Base-by-base conservation (phyloP, 1,140 invertebrate species). In the Drosophila oshimai region DNA sequence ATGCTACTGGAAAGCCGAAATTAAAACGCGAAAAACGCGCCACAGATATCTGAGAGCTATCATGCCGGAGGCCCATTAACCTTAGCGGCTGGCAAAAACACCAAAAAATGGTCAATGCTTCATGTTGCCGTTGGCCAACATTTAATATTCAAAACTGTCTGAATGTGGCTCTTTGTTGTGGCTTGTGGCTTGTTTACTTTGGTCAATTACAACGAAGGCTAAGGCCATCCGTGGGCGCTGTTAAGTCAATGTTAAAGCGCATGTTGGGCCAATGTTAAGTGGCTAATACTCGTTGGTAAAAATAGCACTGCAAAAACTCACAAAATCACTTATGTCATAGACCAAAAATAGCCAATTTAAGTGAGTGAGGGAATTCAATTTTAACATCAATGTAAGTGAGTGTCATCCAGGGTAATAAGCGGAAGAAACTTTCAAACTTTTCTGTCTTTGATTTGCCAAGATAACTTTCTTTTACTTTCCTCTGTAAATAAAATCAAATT, bases 181-280 rank as follows among this genome's bases (percentile, higher is more conserved):
- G n/a, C 6, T 24, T n/a, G n/a, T 31, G 53, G 17, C 26, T 70
- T 54, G 49, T 57, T 22, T 61, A 39, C 36, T 68, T 58, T 26
- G 50, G 57, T 36, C 57, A 62, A 72, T 53, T 61, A 72, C 68
- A 61, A 46, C 71, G 70, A 83, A 83, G 80, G 79, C 79, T 86
- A 83, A 79, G 79, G 79, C 73, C 79, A 42, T 22, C 17, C 9
- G 80, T 87, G 76, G 81, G 80, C 67, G 60, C 71, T 79, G 65
- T 55, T 72, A 86, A 86, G 55, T 75, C 80, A 86, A 84, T 84
- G 79, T 74, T 84, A 71, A 78, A 42, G 61, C 57, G 24, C 37
- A 65, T 41, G 73, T 55, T 61, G 41, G 54, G 55, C 47, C 65
- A 72, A 86, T 86, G 61, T 75, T 80, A 84, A 83, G 44, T 74